phyloP scores from a whole-genome alignment of 1,140 invertebrate genomes.

The Drosophila ambigua region DNA sequence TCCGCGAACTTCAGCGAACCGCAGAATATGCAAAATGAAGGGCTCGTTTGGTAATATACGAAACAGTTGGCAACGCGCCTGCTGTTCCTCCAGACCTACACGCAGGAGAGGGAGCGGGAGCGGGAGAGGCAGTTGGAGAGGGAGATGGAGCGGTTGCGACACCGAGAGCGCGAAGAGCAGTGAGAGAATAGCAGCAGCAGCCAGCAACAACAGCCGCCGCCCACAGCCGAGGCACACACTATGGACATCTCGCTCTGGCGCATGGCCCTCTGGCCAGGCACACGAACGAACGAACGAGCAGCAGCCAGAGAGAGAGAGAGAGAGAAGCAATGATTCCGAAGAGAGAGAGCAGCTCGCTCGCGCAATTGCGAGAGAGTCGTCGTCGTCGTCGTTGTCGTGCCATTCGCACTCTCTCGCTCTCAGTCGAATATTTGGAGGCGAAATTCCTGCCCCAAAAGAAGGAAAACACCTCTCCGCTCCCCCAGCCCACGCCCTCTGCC shows the following conservation, averaged over 20 bases:
- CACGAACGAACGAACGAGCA: conserved; percentile 13
- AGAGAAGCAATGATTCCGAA: conserved; percentile 11
- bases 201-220: conserved; percentile 41
- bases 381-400: conserved; percentile 5
- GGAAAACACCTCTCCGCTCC: not conserved
- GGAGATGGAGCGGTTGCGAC: conserved; percentile 36
- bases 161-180: conserved; percentile 23
- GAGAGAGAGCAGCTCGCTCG: conserved; percentile 8
- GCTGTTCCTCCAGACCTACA: conserved; percentile 67
- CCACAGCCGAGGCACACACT: conserved; percentile 39
- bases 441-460: no score
- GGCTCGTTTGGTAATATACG: conserved; percentile 88
- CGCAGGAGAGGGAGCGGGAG: conserved; percentile 54
- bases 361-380: not conserved
- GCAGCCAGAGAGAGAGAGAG: conserved; percentile 30
- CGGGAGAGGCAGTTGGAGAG: conserved; percentile 32
- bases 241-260: conserved; percentile 54
- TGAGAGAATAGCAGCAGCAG: not conserved
- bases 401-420: conserved; percentile 13
- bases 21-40: conserved; percentile 89
- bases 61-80: conserved; percentile 83
- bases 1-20: conserved; percentile 88
- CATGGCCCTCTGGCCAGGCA: conserved; percentile 9
- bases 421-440: no score
- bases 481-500: conserved; percentile 23